Base-by-base conservation (phyloP, 2,888 invertebrate species). In the Andrena trimmerana region DNA sequence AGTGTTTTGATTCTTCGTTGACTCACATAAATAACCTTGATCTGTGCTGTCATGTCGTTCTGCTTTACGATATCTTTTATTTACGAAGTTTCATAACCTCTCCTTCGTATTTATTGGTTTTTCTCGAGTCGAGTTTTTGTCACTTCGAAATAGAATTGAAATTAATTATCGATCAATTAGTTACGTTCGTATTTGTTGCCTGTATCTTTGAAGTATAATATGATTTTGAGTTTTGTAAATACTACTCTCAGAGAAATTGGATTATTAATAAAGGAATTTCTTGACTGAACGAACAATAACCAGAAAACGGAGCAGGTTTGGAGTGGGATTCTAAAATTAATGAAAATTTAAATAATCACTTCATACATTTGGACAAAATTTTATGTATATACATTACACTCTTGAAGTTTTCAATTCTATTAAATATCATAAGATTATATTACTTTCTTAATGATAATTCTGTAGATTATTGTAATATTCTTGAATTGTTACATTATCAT, bases 71-170 rank as follows among this genome's bases (percentile, higher is more conserved):
- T 63, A 77, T 20, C 57, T 73, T 71, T 76, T 84, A 78, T 83
- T 81, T 75, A 77, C 76, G 59, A 60, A 59, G 59, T 78, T 78
- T 81, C 80, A 82, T 80, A 82, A 87, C 82, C 82, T 82, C 82
- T 71, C n/a, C 48, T 69, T 60, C 2, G 29, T 27, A 52, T 54
- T 68, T 33, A 42, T 36, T 50, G 52, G 29, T 24, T 33, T n/a
- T 8, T 60, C 52, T 63, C 59, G 42, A 50, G n/a, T 8, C 10
- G 33, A 82, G 60, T 52, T 42, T 33, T 27, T 50, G n/a, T n/a
- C 65, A 48, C 31, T 48, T 29, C 24, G 8, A 69, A 54, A 50
- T 8, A 20, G 8, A 20, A 20, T 31, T 42, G 10, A 13, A 6
- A 57, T 2, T 2, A 10, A 50, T 31, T 52, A 65, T 65, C 29